Evolutionary conservation across 1,140 invertebrate genomes (phyloP).

Genomic region (Bombus breviceps): DNA sequence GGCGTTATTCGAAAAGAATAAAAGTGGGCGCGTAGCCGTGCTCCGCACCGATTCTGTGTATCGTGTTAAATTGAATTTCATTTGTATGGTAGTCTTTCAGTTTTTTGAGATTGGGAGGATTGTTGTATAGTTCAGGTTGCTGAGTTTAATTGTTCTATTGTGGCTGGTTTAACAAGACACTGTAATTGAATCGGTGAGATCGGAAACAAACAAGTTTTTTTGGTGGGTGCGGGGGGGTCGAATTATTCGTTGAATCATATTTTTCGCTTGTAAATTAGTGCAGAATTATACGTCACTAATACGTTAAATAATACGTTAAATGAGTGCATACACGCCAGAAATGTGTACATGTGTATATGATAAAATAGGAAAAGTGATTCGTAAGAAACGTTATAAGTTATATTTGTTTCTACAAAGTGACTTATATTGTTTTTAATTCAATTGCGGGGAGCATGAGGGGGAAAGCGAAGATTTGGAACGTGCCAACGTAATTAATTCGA

Average conservation of each 20-base stretch:
- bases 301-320: not conserved
- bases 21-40: not conserved
- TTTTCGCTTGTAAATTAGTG: not conserved
- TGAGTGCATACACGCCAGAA: not conserved
- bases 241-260: not conserved
- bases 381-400: not conserved
- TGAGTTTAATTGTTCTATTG: not conserved
- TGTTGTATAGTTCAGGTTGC: not conserved
- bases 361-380: not conserved
- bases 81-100: not conserved
- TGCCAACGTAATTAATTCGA: not conserved
- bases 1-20: not conserved
- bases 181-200: not conserved
- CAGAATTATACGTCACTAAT: not conserved
- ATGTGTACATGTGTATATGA: not conserved
- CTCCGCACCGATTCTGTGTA: not conserved
- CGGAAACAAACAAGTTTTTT: not conserved
- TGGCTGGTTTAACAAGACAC: not conserved
- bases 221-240: accelerated
- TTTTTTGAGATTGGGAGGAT: not conserved
- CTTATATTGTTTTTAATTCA: not conserved
- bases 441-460: not conserved
- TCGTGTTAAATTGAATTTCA: not conserved
- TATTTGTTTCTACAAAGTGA: not conserved
- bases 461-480: no score